A percentile compares a stretch with the other conserved stretches of the same genome.
phyloP scores from a whole-genome alignment of 2,797 vertebrate genomes.

The Poeciliopsis turneri region DNA sequence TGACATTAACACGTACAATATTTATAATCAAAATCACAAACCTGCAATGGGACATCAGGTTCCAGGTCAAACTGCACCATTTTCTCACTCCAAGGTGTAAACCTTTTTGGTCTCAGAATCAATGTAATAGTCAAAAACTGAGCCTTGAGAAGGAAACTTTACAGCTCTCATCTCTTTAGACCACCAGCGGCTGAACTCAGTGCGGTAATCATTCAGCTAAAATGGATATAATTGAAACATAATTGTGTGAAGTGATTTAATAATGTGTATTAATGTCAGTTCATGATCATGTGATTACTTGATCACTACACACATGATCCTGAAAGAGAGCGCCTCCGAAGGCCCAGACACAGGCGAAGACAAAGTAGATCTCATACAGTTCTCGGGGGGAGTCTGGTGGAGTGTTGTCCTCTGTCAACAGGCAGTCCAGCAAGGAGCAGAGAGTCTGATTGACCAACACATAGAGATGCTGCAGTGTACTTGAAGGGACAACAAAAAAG shows the following conservation, averaged over 20 bases:
- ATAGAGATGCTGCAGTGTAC: neutral
- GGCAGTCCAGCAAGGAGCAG: conserved; percentile 84
- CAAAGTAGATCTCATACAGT: conserved; percentile 86
- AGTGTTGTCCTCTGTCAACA: conserved; percentile 84
- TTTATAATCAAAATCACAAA: conserved; percentile 21
- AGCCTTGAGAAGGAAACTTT: conserved; percentile 85
- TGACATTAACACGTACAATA: neutral
- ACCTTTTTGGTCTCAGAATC: conserved; percentile 83
- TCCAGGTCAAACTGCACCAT: conserved; percentile 79
- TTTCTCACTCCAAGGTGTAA: conserved; percentile 83
- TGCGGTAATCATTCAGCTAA: conserved; percentile 84
- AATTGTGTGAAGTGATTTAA: neutral
- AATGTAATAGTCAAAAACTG: conserved; percentile 89
- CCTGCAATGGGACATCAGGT: conserved; percentile 79
- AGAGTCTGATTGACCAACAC: conserved; percentile 75
- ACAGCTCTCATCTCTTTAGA: conserved; percentile 87
- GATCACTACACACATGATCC: conserved; percentile 82
- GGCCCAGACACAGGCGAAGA: conserved; percentile 85
- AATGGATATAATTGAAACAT: conserved; percentile 21
- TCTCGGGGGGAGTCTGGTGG: conserved; percentile 85
- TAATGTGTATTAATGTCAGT: neutral
- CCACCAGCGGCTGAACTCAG: conserved; percentile 88
- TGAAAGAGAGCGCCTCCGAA: conserved; percentile 87
- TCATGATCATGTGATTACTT: conserved; percentile 4
- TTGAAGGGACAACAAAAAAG: neutral